phyloP scores from a whole-genome alignment of 92 coral and sea anemone genomes.

The Phenganax subtilis region DNA sequence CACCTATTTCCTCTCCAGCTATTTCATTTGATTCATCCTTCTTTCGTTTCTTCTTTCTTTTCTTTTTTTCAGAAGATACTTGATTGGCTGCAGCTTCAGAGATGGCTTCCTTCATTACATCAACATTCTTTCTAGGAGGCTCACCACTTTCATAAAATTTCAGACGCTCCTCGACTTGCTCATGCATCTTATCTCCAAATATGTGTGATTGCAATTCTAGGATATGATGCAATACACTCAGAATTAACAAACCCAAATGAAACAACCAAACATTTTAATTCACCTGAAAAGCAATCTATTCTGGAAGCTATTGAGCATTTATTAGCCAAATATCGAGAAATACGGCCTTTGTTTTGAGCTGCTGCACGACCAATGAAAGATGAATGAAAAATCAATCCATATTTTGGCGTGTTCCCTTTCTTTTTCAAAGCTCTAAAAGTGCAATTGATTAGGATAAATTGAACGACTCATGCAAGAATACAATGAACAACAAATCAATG shows the following conservation, averaged over 20 bases:
- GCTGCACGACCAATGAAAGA: conserved; percentile 98
- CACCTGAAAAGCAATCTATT: conserved; percentile 97
- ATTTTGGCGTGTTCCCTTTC: conserved; percentile 97
- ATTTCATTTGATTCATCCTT: conserved; percentile 51
- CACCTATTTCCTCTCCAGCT: conserved; percentile 25
- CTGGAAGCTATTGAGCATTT: conserved; percentile 97
- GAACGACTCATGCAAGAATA: background rate
- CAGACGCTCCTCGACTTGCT: conserved; percentile 90
- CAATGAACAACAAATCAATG: background rate
- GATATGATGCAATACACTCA: no score
- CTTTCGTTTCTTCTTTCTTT: conserved; percentile 82
- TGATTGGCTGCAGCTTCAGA: conserved; percentile 54
- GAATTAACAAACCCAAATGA: no score
- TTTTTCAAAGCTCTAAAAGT: conserved; percentile 85
- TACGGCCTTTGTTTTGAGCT: conserved; percentile 87
- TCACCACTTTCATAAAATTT: conserved; percentile 96
- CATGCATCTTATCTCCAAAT: conserved; percentile 88
- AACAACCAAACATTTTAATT: background rate
- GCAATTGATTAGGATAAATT: background rate
- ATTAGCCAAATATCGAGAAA: conserved; percentile 93
- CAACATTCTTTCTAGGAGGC: conserved; percentile 84
- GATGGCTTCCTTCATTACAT: conserved; percentile 95
- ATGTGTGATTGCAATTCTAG: conserved; percentile 78
- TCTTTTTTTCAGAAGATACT: conserved; percentile 58
- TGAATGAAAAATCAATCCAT: conserved; percentile 95